Percentiles rank a stretch among this genome's conserved stretches.
phyloP scores from a whole-genome alignment of 2,113 vertebrate genomes.

The Porphyrio hochstetteri region DNA sequence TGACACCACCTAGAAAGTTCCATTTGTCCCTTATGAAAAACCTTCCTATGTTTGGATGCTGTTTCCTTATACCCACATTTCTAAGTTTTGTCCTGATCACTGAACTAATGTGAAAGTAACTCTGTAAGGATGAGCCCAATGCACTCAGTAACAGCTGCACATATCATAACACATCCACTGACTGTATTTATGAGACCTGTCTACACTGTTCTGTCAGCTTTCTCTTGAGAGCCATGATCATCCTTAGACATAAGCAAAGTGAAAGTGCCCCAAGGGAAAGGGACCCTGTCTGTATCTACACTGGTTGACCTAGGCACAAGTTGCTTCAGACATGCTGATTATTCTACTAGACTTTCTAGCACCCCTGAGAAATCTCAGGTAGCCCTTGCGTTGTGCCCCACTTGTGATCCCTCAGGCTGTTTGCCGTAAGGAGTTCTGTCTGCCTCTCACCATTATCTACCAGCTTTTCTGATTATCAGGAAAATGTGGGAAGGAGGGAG shows the following conservation, averaged over 20 bases:
- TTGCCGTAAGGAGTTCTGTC: conserved; percentile 1
- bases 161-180: neutral
- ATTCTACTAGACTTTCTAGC: conserved; percentile 7
- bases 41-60: neutral
- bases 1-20: neutral
- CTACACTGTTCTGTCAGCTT: neutral
- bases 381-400: neutral
- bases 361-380: conserved; percentile 47
- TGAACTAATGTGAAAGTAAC: neutral
- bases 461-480: conserved; percentile 34
- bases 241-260: neutral
- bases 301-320: neutral
- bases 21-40: neutral
- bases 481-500: conserved; percentile 62
- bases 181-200: neutral
- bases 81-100: neutral
- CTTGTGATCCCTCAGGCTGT: conserved; percentile 38
- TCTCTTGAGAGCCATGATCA: neutral
- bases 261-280: neutral
- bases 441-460: conserved; percentile 63
- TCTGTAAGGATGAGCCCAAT: neutral
- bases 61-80: neutral
- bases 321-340: conserved; percentile 45
- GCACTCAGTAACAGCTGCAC: neutral
- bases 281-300: neutral